Evolutionary conservation across 2,113 vertebrate genomes (phyloP).

Genomic region (Anarhynchus alexandrinus): DNA sequence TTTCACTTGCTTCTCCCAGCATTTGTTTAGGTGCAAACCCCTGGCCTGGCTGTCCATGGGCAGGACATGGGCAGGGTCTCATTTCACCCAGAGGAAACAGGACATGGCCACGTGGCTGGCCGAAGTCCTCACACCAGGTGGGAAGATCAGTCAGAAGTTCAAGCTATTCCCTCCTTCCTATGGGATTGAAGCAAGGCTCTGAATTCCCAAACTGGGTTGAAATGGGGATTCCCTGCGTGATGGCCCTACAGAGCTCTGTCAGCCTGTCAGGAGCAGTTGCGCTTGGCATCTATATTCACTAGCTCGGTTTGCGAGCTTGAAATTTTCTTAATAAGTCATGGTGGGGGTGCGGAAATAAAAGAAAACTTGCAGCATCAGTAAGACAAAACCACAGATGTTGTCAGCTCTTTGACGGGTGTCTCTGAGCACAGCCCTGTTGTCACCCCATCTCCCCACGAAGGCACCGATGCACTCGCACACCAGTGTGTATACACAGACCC

Average conservation of each 20-base stretch:
- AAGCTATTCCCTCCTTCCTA: not conserved
- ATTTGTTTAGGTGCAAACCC: not conserved
- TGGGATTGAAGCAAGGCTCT: not conserved
- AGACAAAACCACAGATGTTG: not conserved
- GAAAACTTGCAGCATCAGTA: not conserved
- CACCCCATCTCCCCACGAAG: fast-evolving
- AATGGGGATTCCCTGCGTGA: not conserved
- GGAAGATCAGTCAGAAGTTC: not conserved
- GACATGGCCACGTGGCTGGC: not conserved
- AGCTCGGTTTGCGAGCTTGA: fast-evolving
- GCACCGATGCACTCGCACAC: not conserved
- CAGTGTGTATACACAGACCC: fast-evolving
- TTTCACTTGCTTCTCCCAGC: not conserved
- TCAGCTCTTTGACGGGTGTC: fast-evolving
- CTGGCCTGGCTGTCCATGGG: not conserved
- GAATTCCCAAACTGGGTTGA: not conserved
- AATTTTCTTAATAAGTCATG: not conserved
- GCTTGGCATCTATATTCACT: not conserved
- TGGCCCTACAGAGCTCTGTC: not conserved
- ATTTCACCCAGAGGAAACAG: not conserved
- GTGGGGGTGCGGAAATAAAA: not conserved
- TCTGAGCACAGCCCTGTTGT: not conserved
- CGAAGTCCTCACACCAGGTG: not conserved
- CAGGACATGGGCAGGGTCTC: not conserved
- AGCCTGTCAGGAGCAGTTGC: not conserved